Evolutionary conservation across 2,888 invertebrate species (phyloP).

Genomic region (Pyralis farinalis): DNA sequence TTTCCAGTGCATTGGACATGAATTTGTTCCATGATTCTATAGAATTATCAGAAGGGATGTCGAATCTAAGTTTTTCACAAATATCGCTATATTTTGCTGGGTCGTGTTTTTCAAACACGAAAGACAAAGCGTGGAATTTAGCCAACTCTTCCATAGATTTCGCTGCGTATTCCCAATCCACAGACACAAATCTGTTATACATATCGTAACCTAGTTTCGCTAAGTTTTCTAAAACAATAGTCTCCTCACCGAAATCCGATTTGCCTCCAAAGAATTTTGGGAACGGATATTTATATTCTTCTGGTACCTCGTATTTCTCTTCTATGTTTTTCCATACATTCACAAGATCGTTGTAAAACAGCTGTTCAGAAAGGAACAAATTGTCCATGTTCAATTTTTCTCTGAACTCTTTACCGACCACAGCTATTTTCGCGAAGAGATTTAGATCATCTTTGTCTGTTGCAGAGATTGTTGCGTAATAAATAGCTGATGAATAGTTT

Average conservation of each 20-base stretch:
- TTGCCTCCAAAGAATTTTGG: slow-evolving; percentile 28
- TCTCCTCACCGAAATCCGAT: slow-evolving; percentile 25
- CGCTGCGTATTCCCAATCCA: slow-evolving; percentile 36
- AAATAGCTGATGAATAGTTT: slow-evolving; percentile 46
- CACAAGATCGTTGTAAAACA: slow-evolving; percentile 22
- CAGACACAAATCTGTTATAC: slow-evolving; percentile 30
- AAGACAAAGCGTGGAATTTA: slow-evolving; percentile 43
- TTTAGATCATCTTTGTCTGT: slow-evolving; percentile 26
- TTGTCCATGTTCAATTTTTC: neutral
- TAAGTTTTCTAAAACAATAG: slow-evolving; percentile 40
- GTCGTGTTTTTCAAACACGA: slow-evolving; percentile 33
- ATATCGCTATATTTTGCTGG: slow-evolving; percentile 29
- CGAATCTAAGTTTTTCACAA: slow-evolving; percentile 4
- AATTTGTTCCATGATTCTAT: too few species aligned
- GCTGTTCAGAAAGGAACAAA: neutral
- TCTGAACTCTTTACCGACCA: slow-evolving; percentile 20
- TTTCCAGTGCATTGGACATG: slow-evolving; percentile 8
- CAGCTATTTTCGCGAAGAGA: slow-evolving; percentile 49
- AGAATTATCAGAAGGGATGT: too few species aligned
- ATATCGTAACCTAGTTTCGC: slow-evolving; percentile 27
- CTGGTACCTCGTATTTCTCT: slow-evolving; percentile 21
- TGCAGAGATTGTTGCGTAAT: slow-evolving; percentile 27
- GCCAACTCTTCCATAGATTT: slow-evolving; percentile 33
- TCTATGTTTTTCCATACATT: slow-evolving; percentile 24
- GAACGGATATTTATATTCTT: slow-evolving; percentile 21